Evolutionary conservation across 2,797 vertebrate genomes (phyloP).

Genomic region (Acestrorhynchus altus): DNA sequence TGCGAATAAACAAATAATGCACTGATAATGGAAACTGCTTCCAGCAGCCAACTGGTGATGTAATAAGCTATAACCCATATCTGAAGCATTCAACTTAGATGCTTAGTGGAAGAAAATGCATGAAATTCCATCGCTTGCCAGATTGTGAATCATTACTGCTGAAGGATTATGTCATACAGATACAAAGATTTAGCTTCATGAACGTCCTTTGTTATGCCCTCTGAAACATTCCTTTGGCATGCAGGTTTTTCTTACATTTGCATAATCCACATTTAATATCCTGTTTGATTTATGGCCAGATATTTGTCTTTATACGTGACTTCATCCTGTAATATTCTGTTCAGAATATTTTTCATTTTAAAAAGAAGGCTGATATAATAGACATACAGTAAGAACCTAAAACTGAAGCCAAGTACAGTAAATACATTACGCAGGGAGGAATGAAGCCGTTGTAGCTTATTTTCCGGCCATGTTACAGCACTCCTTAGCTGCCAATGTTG

Average conservation of each 20-base stretch:
- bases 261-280: not conserved
- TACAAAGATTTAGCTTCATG: constrained; percentile 16
- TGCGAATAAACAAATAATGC: constrained; percentile 41
- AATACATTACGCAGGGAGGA: constrained; percentile 20
- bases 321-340: not conserved
- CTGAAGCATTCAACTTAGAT: constrained; percentile 1
- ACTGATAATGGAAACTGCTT: constrained; percentile 33
- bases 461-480: constrained; percentile 24
- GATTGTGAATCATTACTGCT: constrained; percentile 2
- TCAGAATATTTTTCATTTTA: not conserved
- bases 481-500: not conserved
- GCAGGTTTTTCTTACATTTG: not conserved
- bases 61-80: constrained; percentile 20
- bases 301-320: not conserved
- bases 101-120: constrained; percentile 1
- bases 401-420: not conserved
- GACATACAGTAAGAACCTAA: not conserved
- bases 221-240: not conserved
- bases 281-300: not conserved
- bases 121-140: not conserved
- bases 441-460: constrained; percentile 5
- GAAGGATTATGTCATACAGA: constrained; percentile 11
- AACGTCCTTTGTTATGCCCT: constrained; percentile 1
- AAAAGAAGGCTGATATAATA: not conserved
- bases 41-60: constrained; percentile 28